Percentiles rank a stretch among this genome's conserved stretches.
These are phyloP conservation scores for Euphydryas editha DNA, from an alignment of 2,888 invertebrate species.

Conservation along the genomic window DNA sequence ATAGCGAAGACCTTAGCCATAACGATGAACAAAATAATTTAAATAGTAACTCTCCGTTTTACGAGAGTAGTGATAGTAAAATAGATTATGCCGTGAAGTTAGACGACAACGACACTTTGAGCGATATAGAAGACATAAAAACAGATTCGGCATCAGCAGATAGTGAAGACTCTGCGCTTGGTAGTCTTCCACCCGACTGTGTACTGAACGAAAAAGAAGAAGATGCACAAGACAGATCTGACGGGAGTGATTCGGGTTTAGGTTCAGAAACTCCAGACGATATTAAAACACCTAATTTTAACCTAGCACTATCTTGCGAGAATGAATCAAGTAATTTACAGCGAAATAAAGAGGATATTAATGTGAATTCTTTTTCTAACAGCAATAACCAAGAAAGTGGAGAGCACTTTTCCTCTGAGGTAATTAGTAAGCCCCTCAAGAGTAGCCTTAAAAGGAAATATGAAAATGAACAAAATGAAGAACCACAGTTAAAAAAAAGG, in stretches of 20 bases:
- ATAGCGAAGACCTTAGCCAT: constrained; percentile 72
- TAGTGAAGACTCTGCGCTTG: constrained; percentile 85
- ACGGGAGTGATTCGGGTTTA: constrained; percentile 93
- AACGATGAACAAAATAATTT: constrained; percentile 73
- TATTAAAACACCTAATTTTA: constrained; percentile 65
- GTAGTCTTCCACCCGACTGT: constrained; percentile 82
- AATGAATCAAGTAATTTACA: constrained; percentile 51
- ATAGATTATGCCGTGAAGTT: constrained; percentile 76
- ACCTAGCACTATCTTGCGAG: constrained; percentile 63
- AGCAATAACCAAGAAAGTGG: constrained; percentile 46
- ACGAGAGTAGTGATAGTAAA: constrained; percentile 81
- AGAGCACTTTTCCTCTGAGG: constrained; percentile 46
- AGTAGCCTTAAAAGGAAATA: constrained; percentile 89
- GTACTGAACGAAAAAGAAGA: constrained; percentile 78
- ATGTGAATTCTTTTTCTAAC: constrained; percentile 39
- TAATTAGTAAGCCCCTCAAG: constrained; percentile 57
- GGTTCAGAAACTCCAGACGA: constrained; percentile 90
- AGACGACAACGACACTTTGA: constrained; percentile 79
- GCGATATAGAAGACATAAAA: constrained; percentile 81
- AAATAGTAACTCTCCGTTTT: constrained; percentile 77
- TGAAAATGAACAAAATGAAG: constrained; percentile 68
- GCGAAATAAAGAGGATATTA: constrained; percentile 41
- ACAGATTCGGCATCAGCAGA: constrained; percentile 81
- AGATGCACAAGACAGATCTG: constrained; percentile 87
- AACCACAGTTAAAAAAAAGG: constrained; percentile 84